A percentile compares a stretch with the other conserved stretches of the same genome.
Evolutionary conservation across 1,140 invertebrate genomes (phyloP).

Genomic region (Magallana gigas): DNA sequence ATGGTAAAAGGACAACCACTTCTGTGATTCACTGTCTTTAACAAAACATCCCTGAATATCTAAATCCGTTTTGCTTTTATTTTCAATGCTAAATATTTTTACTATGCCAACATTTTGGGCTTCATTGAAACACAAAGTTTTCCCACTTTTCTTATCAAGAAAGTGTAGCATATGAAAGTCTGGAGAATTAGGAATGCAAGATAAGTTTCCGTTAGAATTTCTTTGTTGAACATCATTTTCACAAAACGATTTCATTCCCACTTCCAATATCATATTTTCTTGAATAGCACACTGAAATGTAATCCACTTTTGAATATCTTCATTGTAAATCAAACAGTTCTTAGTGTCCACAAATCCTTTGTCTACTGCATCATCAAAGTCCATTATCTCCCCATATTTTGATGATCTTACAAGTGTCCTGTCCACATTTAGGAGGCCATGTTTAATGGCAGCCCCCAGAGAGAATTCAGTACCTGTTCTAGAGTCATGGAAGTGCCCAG

Average conservation of each 20-base stretch:
- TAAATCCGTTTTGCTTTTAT: constrained; percentile 38
- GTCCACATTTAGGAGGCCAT: constrained; percentile 61
- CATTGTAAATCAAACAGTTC: constrained; percentile 16
- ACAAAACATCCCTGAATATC: constrained; percentile 58
- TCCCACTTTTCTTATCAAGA: constrained; percentile 46
- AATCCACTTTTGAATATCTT: constrained; percentile 7
- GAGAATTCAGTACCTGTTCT: constrained; percentile 70
- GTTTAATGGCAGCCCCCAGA: constrained; percentile 67
- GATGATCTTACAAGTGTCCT: constrained; percentile 74
- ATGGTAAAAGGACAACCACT: constrained; percentile 72
- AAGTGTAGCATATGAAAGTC: background rate
- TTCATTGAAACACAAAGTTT: constrained; percentile 45
- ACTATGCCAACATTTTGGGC: constrained; percentile 50
- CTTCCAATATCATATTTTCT: constrained; percentile 23
- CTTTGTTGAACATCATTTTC: background rate
- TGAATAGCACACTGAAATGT: constrained; percentile 27
- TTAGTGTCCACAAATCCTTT: constrained; percentile 75
- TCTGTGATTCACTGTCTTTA: constrained; percentile 69
- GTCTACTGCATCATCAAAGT: constrained; percentile 84
- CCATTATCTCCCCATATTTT: constrained; percentile 78
- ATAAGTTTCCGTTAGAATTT: background rate
- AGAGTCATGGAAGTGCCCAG: constrained; percentile 79
- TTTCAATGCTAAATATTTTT: constrained; percentile 49
- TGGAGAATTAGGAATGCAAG: background rate
- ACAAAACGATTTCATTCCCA: background rate